phyloP scores from a whole-genome alignment of 2,797 vertebrate genomes.

The Avahi laniger region DNA sequence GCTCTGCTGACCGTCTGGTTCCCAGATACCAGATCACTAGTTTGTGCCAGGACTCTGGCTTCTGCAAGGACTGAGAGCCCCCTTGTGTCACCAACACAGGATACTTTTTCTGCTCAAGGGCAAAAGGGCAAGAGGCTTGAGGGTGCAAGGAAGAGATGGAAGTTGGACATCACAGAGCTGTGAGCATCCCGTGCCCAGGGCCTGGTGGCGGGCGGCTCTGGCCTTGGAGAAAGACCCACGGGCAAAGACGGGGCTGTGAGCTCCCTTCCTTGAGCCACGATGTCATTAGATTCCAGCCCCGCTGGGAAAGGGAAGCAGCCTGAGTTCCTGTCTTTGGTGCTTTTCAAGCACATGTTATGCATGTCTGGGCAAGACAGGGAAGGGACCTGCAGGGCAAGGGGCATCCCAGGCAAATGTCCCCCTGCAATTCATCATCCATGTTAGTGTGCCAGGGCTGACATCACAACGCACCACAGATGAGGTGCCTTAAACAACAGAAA shows the following conservation, averaged over 20 bases:
- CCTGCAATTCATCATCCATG: background rate
- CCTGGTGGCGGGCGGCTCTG: background rate
- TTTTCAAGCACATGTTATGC: background rate
- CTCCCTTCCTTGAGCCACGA: background rate
- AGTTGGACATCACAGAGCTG: background rate
- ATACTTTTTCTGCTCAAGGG: background rate
- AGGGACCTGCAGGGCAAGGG: background rate
- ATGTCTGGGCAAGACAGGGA: background rate
- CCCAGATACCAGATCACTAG: background rate
- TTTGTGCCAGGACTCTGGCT: background rate
- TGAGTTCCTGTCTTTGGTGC: background rate
- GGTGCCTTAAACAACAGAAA: background rate
- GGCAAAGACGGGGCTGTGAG: background rate
- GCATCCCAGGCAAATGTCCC: background rate
- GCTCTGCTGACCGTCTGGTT: background rate
- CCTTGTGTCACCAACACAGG: background rate
- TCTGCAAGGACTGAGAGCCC: background rate
- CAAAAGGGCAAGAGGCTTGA: background rate
- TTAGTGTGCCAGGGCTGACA: background rate
- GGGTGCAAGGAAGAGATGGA: background rate
- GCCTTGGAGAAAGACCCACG: background rate
- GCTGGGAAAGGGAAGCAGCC: background rate
- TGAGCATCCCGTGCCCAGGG: background rate
- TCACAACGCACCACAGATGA: rapidly evolving
- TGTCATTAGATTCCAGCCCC: background rate